Evolutionary conservation across 2,888 invertebrate species (phyloP), one percentile per base, ranked within the genome.

Genomic region (Eutolmus rufibarbis): DNA sequence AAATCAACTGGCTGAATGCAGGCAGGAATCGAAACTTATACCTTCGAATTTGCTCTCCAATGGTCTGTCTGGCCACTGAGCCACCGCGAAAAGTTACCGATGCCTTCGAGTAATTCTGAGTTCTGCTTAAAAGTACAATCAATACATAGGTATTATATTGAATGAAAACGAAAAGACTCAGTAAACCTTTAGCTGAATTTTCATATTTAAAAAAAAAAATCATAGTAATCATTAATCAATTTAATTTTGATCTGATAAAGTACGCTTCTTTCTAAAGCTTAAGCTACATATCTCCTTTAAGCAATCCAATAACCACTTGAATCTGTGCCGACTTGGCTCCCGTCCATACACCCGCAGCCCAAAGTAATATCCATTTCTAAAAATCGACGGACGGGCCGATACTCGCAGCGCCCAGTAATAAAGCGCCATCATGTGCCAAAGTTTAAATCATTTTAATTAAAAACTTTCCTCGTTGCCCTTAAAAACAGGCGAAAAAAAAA

Each of bases 391-490:
- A 66, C 9, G 66, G 23, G 5, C 66, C 66, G 66, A 66, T 66
- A 82, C 34, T 23, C 66, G 40, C 31, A 16, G 82, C 66, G 66
- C 66, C 40, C 56, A 28, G 34, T 23, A 31, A 57, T 66, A 76
- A 88, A 34, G 76, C 37, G 51, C 76, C 46, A 40, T 46, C 51
- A 77, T 78, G 85, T 56, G 37, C 46, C n/a, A 28, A 84, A 46
- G 56, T 56, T 87, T 37, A 86, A 79, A 74, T 76, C 79, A 86
- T 34, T 74, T 51, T n/a, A 93, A 93, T 92, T 93, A 94, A 87
- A 94, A 92, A 91, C 94, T 94, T 88, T 93, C 92, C 89, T 94
- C 94, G 92, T 94, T 91, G 23, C 46, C 31, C 76, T 28, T 66
- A 66, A 66, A 66, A 66, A 28, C 19, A 28, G 66, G 23, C 66